Evolutionary conservation across 2,113 vertebrate species (phyloP), one percentile per base, ranked within the genome.

Genomic region (Psilopsiagon aymara): DNA sequence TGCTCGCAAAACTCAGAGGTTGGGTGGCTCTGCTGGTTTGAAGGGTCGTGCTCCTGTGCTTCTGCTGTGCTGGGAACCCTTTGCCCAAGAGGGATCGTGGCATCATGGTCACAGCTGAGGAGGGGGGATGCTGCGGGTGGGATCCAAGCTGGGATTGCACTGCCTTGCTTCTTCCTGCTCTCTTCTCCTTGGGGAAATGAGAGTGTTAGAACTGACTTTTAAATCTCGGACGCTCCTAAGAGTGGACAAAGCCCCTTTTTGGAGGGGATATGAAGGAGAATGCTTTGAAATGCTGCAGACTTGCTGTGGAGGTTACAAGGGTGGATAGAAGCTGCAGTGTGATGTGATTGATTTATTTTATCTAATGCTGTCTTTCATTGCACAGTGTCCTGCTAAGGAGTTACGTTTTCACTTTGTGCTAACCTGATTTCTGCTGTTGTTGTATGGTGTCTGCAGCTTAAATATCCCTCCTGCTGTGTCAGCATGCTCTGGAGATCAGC

Each of bases 171-270:
- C 12, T 0, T 9, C 1, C 0, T 21, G 16, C 53, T 79, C 24
- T 0, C 10, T 27, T 24, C 51, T 86, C 35, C 74, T 60, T 49
- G 31, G 6, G 20, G 6, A 33, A 62, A 27, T 11, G 25, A 17
- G 7, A 53, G 7, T 3, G 23, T 27, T 66, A 16, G 0, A 9
- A 4, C 27, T 43, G 67, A 66, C 67, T 90, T 67, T 43, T 6
- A 35, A 46, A 44, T 52, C 52, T 67, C 17, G 53, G n/a, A 53
- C 14, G 0, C 85, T 86, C 17, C 2, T 3, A 28, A 57, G 63
- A 43, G 31, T 29, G 60, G 51, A 15, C 0, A 1, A 39, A 92
- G 20, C 29, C 8, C 0, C 0, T 27, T 76, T 87, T 82, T 41
- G 8, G 71, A 51, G 57, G 41, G 47, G 16, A 2, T 41, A 7